phyloP scores from a whole-genome alignment of 1,140 invertebrate species.

The Saxidomus purpurata region DNA sequence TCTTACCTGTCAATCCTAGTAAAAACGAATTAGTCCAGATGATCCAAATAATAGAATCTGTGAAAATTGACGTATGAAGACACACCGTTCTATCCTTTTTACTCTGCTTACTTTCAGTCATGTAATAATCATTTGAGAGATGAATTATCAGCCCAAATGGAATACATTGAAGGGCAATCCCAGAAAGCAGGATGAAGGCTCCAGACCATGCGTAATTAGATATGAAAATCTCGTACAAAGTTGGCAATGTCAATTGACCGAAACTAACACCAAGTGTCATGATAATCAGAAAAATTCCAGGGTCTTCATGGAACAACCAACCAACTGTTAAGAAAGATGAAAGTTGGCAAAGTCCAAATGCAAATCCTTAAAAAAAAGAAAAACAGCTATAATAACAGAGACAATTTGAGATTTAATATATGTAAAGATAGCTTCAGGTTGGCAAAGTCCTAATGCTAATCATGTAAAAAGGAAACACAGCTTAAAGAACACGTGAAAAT shows the following conservation, averaged over 20 bases:
- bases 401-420: too few species aligned
- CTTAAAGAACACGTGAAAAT: too few species aligned
- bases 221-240: constrained; percentile 27
- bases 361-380: background rate
- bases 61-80: background rate
- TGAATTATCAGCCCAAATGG: background rate
- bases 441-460: background rate
- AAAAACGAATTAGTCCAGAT: background rate
- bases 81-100: background rate
- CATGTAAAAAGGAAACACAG: too few species aligned
- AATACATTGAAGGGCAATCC: background rate
- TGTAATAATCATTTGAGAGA: background rate
- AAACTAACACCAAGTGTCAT: constrained; percentile 8
- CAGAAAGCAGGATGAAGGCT: background rate
- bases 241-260: background rate
- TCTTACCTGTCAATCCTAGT: background rate
- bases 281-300: background rate
- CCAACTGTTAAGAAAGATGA: background rate
- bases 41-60: background rate
- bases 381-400: too few species aligned
- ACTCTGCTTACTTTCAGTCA: background rate
- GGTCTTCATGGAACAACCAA: background rate
- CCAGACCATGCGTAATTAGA: constrained; percentile 9
- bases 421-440: background rate
- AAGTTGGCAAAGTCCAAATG: constrained; percentile 21